Evolutionary conservation across 2,888 invertebrate species (phyloP).

Genomic region (Anagyrus pseudococci): DNA sequence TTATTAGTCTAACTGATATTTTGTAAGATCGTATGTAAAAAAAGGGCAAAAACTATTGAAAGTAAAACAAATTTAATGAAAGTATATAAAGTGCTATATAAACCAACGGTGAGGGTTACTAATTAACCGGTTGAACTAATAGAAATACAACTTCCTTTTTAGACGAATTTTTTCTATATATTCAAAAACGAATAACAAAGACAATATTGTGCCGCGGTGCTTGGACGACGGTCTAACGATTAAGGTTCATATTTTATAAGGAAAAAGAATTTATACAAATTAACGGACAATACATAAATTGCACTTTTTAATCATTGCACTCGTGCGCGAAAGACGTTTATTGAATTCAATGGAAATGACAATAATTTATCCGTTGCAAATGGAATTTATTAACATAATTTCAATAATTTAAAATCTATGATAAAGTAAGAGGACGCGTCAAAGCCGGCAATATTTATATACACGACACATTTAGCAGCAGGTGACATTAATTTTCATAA

Average conservation of each 20-base stretch:
- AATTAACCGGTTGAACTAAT: neutral
- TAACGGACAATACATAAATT: slow-evolving; percentile 21
- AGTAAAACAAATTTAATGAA: slow-evolving; percentile 26
- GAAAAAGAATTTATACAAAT: slow-evolving; percentile 19
- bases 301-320: slow-evolving; percentile 43
- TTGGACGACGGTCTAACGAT: slow-evolving; percentile 3
- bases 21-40: no score
- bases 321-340: slow-evolving; percentile 18
- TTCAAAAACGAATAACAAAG: slow-evolving; percentile 5
- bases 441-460: no score
- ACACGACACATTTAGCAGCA: no score
- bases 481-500: no score
- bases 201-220: slow-evolving; percentile 17
- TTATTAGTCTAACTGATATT: neutral
- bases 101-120: slow-evolving; percentile 23
- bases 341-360: slow-evolving; percentile 8
- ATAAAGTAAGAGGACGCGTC: slow-evolving; percentile 11
- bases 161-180: slow-evolving; percentile 7
- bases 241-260: slow-evolving; percentile 27
- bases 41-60: no score
- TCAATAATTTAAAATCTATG: no score
- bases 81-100: slow-evolving; percentile 22
- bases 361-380: slow-evolving; percentile 24
- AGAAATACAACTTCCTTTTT: neutral
- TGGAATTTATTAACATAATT: no score